phyloP scores from a whole-genome alignment of 1,140 invertebrate species.

The Drosophila obscura region DNA sequence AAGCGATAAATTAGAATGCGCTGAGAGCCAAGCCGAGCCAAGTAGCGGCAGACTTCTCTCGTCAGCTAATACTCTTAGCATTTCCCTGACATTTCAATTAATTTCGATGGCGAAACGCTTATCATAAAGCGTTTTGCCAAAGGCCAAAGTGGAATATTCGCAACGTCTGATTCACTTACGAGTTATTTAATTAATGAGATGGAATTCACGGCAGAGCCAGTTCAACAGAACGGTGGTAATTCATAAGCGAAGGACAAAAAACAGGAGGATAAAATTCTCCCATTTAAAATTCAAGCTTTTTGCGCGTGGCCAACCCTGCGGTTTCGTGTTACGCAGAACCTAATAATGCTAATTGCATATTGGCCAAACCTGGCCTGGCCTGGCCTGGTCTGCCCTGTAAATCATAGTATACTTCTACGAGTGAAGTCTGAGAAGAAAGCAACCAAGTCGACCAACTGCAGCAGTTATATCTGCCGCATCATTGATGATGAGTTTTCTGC shows the following conservation, averaged over 20 bases:
- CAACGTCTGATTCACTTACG: slow-evolving; percentile 48
- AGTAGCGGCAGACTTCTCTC: slow-evolving; percentile 9
- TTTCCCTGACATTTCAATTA: slow-evolving; percentile 62
- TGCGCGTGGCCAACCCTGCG: slow-evolving; percentile 28
- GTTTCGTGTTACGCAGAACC: slow-evolving; percentile 45
- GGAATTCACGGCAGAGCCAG: slow-evolving; percentile 12
- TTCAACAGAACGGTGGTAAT: slow-evolving; percentile 20
- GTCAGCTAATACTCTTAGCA: slow-evolving; percentile 19
- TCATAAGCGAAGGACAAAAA: neutral
- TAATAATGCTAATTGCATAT: slow-evolving; percentile 63
- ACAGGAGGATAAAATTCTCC: neutral
- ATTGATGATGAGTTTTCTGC: no score
- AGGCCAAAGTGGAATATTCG: slow-evolving; percentile 42
- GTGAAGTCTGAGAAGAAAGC: no score
- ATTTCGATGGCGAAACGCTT: slow-evolving; percentile 54
- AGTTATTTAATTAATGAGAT: slow-evolving; percentile 66
- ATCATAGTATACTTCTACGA: neutral
- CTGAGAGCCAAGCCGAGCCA: slow-evolving; percentile 25
- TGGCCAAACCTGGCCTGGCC: slow-evolving; percentile 10
- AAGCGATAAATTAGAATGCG: slow-evolving; percentile 61
- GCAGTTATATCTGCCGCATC: no score
- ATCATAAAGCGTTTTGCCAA: slow-evolving; percentile 50
- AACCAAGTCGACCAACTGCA: no score
- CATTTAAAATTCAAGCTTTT: slow-evolving; percentile 19
- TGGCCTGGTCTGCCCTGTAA: neutral